phyloP scores from a whole-genome alignment of 2,888 invertebrate genomes.

The Stenichneumon culpator region DNA sequence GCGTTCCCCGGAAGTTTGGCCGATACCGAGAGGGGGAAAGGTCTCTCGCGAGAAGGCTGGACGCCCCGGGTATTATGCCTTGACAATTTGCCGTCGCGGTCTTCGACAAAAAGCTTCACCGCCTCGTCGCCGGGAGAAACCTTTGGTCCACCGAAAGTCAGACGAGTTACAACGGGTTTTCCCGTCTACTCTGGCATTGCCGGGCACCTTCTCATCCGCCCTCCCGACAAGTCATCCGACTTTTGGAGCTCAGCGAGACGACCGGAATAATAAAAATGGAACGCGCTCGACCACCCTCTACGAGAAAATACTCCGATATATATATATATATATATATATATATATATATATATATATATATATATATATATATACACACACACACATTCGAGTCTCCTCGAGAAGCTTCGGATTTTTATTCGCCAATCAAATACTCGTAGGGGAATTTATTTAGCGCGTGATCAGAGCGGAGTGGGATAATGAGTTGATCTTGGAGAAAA shows the following conservation, averaged over 20 bases:
- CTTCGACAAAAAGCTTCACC: slow-evolving; percentile 60
- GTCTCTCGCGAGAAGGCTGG: slow-evolving; percentile 19
- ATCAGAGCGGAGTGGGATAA: neutral
- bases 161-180: slow-evolving; percentile 1
- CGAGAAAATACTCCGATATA: too few relatives aligned
- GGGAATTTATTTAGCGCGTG: neutral
- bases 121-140: slow-evolving; percentile 12
- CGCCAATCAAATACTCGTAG: neutral
- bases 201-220: neutral
- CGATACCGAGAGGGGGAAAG: slow-evolving; percentile 44
- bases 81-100: slow-evolving; percentile 67
- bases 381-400: neutral
- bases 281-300: neutral
- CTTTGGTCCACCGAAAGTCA: slow-evolving; percentile 22
- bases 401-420: neutral
- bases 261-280: slow-evolving; percentile 55
- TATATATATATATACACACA: too few relatives aligned
- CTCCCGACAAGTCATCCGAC: slow-evolving; percentile 21
- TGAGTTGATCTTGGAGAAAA: too few relatives aligned
- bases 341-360: too few relatives aligned
- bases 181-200: neutral
- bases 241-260: slow-evolving; percentile 4
- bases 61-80: slow-evolving; percentile 55
- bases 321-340: neutral
- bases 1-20: slow-evolving; percentile 65